Percentiles rank a stretch among this genome's conserved stretches.
Conservation (phyloP, 2,888 invertebrate species). For the Caenorhabditis drosophilae region DNA sequence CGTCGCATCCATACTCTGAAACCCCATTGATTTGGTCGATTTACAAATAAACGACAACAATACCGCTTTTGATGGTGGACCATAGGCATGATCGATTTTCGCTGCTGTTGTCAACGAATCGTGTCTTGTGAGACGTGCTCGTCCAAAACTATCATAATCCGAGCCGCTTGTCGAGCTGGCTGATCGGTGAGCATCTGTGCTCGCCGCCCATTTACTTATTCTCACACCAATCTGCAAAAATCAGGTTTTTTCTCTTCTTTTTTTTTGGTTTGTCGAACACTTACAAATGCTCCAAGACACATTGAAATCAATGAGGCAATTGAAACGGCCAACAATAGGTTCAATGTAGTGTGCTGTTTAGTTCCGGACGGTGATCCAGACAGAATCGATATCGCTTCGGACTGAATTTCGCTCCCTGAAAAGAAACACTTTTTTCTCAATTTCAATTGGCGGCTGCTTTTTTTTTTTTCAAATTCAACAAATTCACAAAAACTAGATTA, state of each 20-base stretch:
- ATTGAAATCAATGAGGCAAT: conserved; percentile 25
- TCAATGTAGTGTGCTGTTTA: conserved; percentile 21
- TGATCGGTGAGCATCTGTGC: conserved; percentile 48
- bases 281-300: conserved; percentile 31
- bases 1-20: conserved; percentile 55
- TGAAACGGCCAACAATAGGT: conserved; percentile 15
- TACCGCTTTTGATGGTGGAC: conserved; percentile 46
- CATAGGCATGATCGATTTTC: conserved; percentile 57
- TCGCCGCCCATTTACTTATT: conserved; percentile 22
- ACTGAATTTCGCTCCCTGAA: conserved; percentile 13
- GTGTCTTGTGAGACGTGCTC: conserved; percentile 57
- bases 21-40: too few species aligned
- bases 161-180: conserved; percentile 53
- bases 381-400: conserved; percentile 19
- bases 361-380: too few species aligned
- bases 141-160: conserved; percentile 53
- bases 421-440: neutral
- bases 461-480: too few species aligned
- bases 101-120: conserved; percentile 62
- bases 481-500: too few species aligned
- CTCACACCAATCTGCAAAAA: conserved; percentile 24
- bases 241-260: conserved; percentile 1
- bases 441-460: too few species aligned
- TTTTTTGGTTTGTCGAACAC: conserved; percentile 4
- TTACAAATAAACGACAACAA: too few species aligned